Evolutionary conservation across 1,140 invertebrate species (phyloP).

Genomic region (Coenobita brevimanus): DNA sequence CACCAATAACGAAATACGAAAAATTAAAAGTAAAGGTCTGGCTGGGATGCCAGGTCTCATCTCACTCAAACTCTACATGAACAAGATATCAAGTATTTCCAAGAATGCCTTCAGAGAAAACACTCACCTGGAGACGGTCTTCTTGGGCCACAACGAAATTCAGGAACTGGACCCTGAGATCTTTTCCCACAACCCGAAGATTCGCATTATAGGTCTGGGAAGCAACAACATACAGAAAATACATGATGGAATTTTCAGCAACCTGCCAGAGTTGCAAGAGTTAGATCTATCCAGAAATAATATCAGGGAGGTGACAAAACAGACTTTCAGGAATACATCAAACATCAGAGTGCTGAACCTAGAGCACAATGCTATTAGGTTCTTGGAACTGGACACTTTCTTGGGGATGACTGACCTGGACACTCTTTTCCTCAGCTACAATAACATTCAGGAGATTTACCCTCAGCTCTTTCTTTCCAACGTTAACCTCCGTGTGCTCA

Average conservation of each 20-base stretch:
- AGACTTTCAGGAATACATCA: conserved; percentile 85
- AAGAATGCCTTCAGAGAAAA: conserved; percentile 71
- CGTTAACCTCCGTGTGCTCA: conserved; percentile 85
- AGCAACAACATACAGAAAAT: conserved; percentile 82
- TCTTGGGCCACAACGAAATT: conserved; percentile 72
- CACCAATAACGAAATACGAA: conserved; percentile 70
- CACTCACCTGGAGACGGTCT: conserved; percentile 71
- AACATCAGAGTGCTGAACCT: conserved; percentile 88
- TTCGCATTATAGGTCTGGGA: conserved; percentile 73
- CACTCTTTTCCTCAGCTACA: conserved; percentile 89
- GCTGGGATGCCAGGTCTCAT: conserved; percentile 72
- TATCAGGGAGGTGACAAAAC: conserved; percentile 86
- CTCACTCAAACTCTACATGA: conserved; percentile 73
- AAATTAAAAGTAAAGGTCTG: conserved; percentile 71
- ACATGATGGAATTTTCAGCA: conserved; percentile 83
- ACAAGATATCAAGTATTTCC: conserved; percentile 71
- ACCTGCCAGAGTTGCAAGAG: conserved; percentile 84
- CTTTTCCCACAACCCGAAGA: conserved; percentile 66
- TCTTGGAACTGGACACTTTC: conserved; percentile 83
- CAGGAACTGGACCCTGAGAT: conserved; percentile 62
- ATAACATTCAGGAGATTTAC: conserved; percentile 87
- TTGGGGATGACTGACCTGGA: conserved; percentile 82
- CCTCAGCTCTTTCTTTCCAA: conserved; percentile 83
- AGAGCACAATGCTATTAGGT: conserved; percentile 88
- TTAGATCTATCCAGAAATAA: conserved; percentile 94